Evolutionary conservation across 92 coral and sea anemone genomes (phyloP), one percentile per base, ranked within the genome.

Genomic region (Chrysogorgia sp.): DNA sequence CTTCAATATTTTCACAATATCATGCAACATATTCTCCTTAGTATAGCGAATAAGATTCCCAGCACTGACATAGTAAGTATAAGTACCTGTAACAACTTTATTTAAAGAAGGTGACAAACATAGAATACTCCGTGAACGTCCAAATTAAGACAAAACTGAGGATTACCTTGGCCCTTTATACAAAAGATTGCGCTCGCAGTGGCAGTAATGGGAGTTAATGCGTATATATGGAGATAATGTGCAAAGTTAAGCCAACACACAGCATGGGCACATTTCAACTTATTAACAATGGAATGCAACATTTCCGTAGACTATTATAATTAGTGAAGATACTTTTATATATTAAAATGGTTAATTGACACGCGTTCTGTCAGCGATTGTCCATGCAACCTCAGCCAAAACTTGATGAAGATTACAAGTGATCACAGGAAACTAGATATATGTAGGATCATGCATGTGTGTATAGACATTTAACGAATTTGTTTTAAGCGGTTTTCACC

Each of bases 191-290:
- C 34, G 15, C 29, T 67, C 37, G n/a, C 34, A 67, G 41, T 67
- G 17, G 32, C 28, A 31, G 15, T 67, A 67, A 67, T 67, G 41
- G 57, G 15, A 3, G 34, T 43, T 30, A 35, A 47, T 10, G 22
- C 20, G 0, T 5, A 14, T n/a, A 13, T 15, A 49, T n/a, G 53
- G 55, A 12, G 25, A 24, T 21, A 22, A 65, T 65, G 14, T 10
- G 48, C 59, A 69, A 48, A 23, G 57, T 31, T 48, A 26, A 49
- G 32, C 76, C 76, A 49, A 55, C 28, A 21, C 61, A 26, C 76
- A 69, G 41, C 59, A 69, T 41, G 76, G 48, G 53, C 45, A 45
- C 76, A 47, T 45, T 58, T 69, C 20, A 49, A 69, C 60, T 69
- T 45, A 69, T 69, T 69, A 69, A 69, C 40, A 48, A 45, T 26